Conservation (phyloP, 2,888 invertebrate genomes). For the Dyspetes luteomarginatus region DNA sequence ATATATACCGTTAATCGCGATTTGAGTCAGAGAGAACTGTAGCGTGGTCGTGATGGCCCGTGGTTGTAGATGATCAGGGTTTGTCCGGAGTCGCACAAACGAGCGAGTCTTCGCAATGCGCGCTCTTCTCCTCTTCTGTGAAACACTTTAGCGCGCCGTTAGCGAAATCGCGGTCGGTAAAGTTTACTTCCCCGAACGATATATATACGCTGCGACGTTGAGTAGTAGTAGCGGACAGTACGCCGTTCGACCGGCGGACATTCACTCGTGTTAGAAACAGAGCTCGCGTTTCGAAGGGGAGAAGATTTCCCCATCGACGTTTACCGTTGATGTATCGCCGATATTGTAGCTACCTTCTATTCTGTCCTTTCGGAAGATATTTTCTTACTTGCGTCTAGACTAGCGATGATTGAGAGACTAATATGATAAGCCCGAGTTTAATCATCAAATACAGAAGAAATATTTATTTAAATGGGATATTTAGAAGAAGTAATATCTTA, state of each 20-base stretch:
- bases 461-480: too few species aligned
- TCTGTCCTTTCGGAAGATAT: slow-evolving; percentile 61
- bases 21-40: not conserved
- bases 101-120: slow-evolving; percentile 54
- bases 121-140: slow-evolving; percentile 74
- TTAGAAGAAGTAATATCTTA: too few species aligned
- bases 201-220: slow-evolving; percentile 69
- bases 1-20: not conserved
- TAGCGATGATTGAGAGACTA: too few species aligned
- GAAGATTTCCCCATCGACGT: slow-evolving; percentile 75
- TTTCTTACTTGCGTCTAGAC: not conserved
- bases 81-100: not conserved
- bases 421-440: too few species aligned
- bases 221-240: slow-evolving; percentile 39
- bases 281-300: slow-evolving; percentile 75
- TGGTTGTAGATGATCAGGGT: not conserved
- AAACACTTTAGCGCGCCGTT: slow-evolving; percentile 73
- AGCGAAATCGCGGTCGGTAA: slow-evolving; percentile 80
- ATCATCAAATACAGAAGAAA: too few species aligned
- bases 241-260: slow-evolving; percentile 41
- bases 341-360: slow-evolving; percentile 80
- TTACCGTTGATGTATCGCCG: slow-evolving; percentile 78
- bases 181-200: slow-evolving; percentile 65
- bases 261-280: slow-evolving; percentile 35
- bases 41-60: not conserved